Conservation (phyloP, 2,888 invertebrate genomes). For the Phyto melanocephala region DNA sequence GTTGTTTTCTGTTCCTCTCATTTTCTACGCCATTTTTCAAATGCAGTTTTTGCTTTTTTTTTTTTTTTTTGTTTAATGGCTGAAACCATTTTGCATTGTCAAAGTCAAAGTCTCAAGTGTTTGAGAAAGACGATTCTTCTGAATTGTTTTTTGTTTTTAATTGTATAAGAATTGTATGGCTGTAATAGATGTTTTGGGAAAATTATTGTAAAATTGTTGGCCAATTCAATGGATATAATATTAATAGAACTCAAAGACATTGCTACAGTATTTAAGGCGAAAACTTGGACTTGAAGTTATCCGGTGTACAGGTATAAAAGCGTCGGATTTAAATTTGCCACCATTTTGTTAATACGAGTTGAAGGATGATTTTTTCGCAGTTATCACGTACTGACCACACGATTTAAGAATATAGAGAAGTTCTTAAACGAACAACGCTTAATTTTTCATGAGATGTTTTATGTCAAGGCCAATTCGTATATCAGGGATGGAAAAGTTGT, state of each 20-base stretch:
- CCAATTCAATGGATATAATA: neutral
- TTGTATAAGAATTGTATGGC: neutral
- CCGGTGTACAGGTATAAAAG: too few relatives aligned
- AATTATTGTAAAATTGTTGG: neutral
- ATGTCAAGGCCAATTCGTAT: too few relatives aligned
- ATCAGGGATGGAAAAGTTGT: too few relatives aligned
- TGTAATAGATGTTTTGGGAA: neutral
- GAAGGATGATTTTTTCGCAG: too few relatives aligned
- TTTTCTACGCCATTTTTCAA: constrained; percentile 37
- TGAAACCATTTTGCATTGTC: constrained; percentile 54
- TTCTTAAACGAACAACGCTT: too few relatives aligned
- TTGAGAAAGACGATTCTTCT: constrained; percentile 26
- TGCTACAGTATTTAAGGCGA: neutral
- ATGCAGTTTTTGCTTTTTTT: constrained; percentile 31
- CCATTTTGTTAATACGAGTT: too few relatives aligned
- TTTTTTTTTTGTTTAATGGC: too few relatives aligned
- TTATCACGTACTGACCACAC: too few relatives aligned
- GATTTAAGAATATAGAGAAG: too few relatives aligned
- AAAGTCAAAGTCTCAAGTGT: constrained; percentile 64
- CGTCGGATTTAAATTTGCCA: too few relatives aligned
- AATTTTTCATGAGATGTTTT: too few relatives aligned
- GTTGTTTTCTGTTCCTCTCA: neutral
- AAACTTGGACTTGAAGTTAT: too few relatives aligned
- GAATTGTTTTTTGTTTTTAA: neutral
- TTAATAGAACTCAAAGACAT: neutral